A percentile compares a stretch with the other conserved stretches of the same genome.
phyloP scores from a whole-genome alignment of 2,113 vertebrate species.

The Anoura caudifer region DNA sequence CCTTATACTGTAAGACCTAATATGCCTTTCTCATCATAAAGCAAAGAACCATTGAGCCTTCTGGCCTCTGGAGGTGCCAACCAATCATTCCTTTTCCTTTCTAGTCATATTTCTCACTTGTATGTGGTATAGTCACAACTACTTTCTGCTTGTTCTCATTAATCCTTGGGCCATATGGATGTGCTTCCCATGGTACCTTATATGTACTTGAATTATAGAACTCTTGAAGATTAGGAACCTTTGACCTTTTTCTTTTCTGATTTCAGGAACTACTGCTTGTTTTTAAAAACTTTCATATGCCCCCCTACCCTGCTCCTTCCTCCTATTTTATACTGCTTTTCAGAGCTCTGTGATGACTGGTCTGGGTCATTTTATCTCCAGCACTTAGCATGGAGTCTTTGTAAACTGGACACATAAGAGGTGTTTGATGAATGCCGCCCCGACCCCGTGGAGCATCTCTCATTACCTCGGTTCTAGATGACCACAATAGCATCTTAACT shows the following conservation, averaged over 20 bases:
- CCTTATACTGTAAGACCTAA: background rate
- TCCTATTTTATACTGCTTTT: background rate
- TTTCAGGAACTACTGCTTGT: background rate
- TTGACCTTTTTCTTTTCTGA: background rate
- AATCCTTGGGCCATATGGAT: background rate
- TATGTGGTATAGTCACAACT: background rate
- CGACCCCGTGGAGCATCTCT: background rate
- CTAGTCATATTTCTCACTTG: background rate
- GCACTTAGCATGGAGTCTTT: background rate
- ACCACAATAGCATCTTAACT: background rate
- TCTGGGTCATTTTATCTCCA: background rate
- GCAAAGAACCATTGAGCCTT: background rate
- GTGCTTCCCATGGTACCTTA: background rate
- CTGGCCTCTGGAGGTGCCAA: background rate
- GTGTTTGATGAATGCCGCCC: background rate
- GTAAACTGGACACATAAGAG: background rate
- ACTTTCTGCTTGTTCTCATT: background rate
- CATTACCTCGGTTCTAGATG: background rate
- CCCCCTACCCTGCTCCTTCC: background rate
- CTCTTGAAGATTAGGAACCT: background rate
- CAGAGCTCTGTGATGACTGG: background rate
- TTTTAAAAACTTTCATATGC: background rate
- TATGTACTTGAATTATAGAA: background rate
- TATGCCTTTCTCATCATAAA: background rate
- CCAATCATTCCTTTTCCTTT: background rate